Conservation (phyloP, 2,797 vertebrate species). For the Vultur gryphus region DNA sequence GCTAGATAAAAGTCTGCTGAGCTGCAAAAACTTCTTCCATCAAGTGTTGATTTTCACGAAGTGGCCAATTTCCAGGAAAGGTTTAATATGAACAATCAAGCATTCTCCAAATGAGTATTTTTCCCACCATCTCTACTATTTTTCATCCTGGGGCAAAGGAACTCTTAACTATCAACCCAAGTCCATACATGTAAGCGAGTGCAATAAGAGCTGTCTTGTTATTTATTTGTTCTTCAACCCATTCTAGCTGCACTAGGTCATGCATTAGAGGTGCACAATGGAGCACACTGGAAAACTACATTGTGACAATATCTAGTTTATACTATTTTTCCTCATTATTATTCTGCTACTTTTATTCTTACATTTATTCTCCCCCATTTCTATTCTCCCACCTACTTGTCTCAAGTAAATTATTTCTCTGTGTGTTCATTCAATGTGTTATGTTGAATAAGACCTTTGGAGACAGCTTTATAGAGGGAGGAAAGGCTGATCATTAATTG, state of each 20-base stretch:
- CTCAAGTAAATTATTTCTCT: not conserved
- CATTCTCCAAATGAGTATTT: not conserved
- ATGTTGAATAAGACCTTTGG: not conserved
- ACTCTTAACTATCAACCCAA: not conserved
- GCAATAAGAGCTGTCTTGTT: not conserved
- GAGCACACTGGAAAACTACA: not conserved
- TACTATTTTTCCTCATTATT: not conserved
- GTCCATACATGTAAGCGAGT: not conserved
- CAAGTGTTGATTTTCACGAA: not conserved
- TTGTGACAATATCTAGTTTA: not conserved
- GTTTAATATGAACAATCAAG: not conserved
- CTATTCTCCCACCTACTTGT: not conserved
- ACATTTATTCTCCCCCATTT: not conserved
- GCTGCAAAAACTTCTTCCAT: not conserved
- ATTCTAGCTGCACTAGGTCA: not conserved
- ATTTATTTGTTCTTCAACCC: not conserved
- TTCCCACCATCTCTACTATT: not conserved
- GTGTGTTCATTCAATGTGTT: not conserved
- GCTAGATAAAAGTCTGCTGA: not conserved
- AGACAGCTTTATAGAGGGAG: not conserved
- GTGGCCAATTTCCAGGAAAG: accelerated
- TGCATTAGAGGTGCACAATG: not conserved
- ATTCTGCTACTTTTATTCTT: not conserved
- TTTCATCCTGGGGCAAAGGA: not conserved
- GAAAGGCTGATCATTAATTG: not conserved